Percentiles rank a stretch among this genome's conserved stretches.
These are phyloP conservation scores for Apteryx mantelli DNA, from an alignment of 2,113 vertebrate genomes.

Conservation along the genomic window DNA sequence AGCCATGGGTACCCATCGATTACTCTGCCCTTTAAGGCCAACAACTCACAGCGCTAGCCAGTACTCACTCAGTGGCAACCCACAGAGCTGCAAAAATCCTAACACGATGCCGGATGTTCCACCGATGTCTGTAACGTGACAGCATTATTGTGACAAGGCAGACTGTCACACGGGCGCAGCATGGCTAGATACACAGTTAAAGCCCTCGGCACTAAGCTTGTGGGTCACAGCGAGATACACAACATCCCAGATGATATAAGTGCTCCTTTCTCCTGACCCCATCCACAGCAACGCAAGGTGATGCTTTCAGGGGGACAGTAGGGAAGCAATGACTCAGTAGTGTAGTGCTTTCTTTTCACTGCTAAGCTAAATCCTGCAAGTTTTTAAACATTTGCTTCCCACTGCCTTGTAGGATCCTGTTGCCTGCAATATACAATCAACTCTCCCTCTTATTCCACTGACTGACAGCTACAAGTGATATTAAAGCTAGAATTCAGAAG, in stretches of 20 bases:
- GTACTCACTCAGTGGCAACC: fast-evolving
- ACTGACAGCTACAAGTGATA: constrained; percentile 12
- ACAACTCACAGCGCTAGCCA: fast-evolving
- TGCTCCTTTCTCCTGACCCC: neutral
- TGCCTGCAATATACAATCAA: neutral
- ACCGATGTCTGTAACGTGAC: neutral
- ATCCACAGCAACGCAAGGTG: neutral
- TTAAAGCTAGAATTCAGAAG: neutral
- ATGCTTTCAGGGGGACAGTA: neutral
- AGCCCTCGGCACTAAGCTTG: neutral
- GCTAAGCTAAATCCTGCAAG: neutral
- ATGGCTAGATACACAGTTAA: neutral
- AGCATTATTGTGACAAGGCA: neutral
- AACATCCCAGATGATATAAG: neutral
- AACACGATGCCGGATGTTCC: fast-evolving
- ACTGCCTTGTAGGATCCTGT: neutral
- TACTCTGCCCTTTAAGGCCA: neutral
- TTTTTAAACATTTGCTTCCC: neutral
- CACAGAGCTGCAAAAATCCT: neutral
- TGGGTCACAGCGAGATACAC: neutral
- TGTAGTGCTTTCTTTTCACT: neutral
- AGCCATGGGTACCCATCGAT: fast-evolving
- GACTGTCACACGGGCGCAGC: neutral
- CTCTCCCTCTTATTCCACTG: neutral
- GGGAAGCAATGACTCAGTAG: neutral